Evolutionary conservation across 2,113 vertebrate genomes (phyloP).

Genomic region (Lutjanus erythropterus): DNA sequence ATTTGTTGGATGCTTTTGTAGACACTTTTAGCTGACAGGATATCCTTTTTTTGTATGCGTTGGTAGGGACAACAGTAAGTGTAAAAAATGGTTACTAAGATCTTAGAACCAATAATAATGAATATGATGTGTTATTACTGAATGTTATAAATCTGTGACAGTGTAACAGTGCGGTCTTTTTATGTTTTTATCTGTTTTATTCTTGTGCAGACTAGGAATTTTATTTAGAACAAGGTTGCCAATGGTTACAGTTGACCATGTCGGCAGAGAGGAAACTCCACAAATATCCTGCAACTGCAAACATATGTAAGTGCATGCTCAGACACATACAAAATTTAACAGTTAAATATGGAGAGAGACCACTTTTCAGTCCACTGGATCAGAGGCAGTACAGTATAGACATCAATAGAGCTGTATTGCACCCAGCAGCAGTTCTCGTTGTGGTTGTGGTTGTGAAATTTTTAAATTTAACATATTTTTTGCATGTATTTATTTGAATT

Average conservation of each 20-base stretch:
- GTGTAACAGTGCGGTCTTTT: background rate
- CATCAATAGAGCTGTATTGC: background rate
- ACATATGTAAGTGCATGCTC: conserved; percentile 10
- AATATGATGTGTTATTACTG: background rate
- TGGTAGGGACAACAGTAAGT: background rate
- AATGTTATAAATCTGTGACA: background rate
- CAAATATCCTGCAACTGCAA: conserved; percentile 13
- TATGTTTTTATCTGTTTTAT: background rate
- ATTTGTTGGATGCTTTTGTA: background rate
- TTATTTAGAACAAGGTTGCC: conserved; percentile 21
- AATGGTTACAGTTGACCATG: conserved; percentile 18
- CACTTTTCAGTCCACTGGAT: background rate
- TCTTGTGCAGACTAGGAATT: background rate
- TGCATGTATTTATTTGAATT: background rate
- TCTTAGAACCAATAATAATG: background rate
- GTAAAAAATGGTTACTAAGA: background rate
- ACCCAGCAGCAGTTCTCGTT: background rate
- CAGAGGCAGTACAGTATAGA: background rate
- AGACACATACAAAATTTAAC: conserved; percentile 4
- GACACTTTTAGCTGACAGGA: background rate
- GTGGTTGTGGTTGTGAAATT: no score
- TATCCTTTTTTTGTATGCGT: background rate
- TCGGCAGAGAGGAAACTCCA: background rate
- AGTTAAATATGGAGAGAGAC: background rate
- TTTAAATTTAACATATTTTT: background rate